Base-by-base conservation (phyloP, 2,888 invertebrate genomes). In the Callimorpha dominula region DNA sequence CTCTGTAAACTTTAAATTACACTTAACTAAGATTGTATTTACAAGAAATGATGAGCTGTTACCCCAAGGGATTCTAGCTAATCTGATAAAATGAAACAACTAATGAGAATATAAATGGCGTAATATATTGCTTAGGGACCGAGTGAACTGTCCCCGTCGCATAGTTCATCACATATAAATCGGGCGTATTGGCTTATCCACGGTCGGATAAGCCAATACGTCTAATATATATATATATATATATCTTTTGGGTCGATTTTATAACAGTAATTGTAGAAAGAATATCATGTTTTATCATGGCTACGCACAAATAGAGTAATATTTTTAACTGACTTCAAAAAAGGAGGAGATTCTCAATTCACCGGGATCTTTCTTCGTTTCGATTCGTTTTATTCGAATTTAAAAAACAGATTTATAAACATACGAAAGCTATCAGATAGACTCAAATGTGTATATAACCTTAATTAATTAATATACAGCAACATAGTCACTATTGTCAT, bases 71-170 rank as follows among this genome's bases (percentile, higher is more conserved):
- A 92, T 85, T 86, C 82, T 86, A 88, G 91, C 88, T 91, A 92
- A 94, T 93, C 90, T 90, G 91, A 92, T 92, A 91, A 92, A 93
- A 94, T 93, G 92, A 93, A 92, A 92, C 91, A 90, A 91, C 90
- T 94, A 94, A 94, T 95, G 93, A 94, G 93, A 94, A 93, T 88
- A 92, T 93, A 94, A 94, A 93, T 93, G 90, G 91, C 89, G 89
- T 92, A 90, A 92, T 90, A 94, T 93, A 95, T 94, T 95, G 94
- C 91, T 89, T 87, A 88, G 94, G 93, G 94, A 93, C 88, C 87
- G 76, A 76, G 90, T 81, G 88, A 87, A 86, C 85, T 83, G 73
- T 84, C 82, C 84, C 84, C 81, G 80, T 46, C 6, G 80, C 79
- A 78, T 80, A 80, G 75, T 76, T 76, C 60, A 77, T 80, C 76